Percentiles rank a stretch among this genome's conserved stretches.
Conservation (phyloP, 2,797 vertebrate species). For the Distichodus sexfasciatus region DNA sequence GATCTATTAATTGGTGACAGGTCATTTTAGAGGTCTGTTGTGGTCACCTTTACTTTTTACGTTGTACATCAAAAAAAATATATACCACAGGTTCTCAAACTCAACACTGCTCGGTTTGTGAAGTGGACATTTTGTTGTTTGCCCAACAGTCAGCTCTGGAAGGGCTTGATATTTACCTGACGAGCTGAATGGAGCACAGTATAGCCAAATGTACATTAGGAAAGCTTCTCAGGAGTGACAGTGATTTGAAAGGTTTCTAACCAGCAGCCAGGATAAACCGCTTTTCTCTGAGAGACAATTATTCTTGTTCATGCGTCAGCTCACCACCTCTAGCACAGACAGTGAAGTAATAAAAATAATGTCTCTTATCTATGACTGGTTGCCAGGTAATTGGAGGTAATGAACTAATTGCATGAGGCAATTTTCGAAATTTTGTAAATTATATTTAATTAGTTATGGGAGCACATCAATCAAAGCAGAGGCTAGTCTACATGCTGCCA, state of each 20-base stretch:
- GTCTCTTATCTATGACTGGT: neutral
- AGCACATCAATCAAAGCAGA: too few relatives aligned
- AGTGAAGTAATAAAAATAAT: neutral
- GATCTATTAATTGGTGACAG: constrained; percentile 53
- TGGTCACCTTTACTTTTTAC: constrained; percentile 14
- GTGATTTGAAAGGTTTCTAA: neutral
- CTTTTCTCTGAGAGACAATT: neutral
- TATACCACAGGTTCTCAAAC: too few relatives aligned
- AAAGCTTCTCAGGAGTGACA: neutral
- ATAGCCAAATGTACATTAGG: neutral
- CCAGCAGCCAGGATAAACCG: neutral
- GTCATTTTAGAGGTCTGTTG: constrained; percentile 56
- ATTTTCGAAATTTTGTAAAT: too few relatives aligned
- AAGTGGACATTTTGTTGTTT: too few relatives aligned
- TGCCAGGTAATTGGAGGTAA: too few relatives aligned
- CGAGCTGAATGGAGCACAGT: neutral
- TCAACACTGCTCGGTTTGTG: too few relatives aligned
- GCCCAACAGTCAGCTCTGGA: neutral
- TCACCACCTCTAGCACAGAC: neutral
- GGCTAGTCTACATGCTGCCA: too few relatives aligned
- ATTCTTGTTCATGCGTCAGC: neutral
- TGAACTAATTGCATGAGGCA: too few relatives aligned
- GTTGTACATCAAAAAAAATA: neutral
- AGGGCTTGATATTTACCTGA: neutral
- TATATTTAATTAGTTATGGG: too few relatives aligned